Evolutionary conservation across 1,140 invertebrate species (phyloP), one percentile per base, ranked within the genome.

Genomic region (Megalonaias nervosa): DNA sequence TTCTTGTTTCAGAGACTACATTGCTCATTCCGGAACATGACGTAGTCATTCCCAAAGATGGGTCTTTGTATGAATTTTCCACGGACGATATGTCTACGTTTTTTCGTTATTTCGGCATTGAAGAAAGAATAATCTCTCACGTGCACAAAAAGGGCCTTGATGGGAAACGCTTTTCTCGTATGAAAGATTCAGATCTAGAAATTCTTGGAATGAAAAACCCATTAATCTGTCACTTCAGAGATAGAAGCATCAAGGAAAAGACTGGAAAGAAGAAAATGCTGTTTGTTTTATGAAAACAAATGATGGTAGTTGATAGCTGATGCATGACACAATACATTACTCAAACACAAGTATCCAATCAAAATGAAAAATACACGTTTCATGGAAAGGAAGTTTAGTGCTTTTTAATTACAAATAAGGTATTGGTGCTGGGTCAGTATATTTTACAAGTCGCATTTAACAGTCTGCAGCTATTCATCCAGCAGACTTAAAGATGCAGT

Each of bases 21-120:
- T 70, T 74, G 31, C 70, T 79, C 38, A 81, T 85, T 62, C 78
- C 82, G 38, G 81, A 81, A 76, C 77, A 81, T 96, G 91, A 96
- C 95, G 88, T 95, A 94, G 58, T 96, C 95, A 91, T 92, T 96
- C 65, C 95, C 95, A 91, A 74, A 67, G 81, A 84, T 69, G 83
- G 78, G 13, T 81, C 76, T 76, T 65, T 86, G 48, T 76, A 77
- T 60, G 71, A 71, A 57, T 86, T 83, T 61, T 75, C 80, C 13
- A 74, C 65, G 17, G 82, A 85, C 77, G 74, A 83, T 65, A 83
- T 86, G 76, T 76, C 77, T 19, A 79, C 74, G 56, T 85, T 86
- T 73, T 62, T 86, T 12, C 59, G 73, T 38, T 82, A 74, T 31
- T 62, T 86, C 62, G 77, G 81, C 38, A 56, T 86, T 17, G 81